These are phyloP conservation scores for Rhogogaster chlorosoma DNA, from an alignment of 2,888 invertebrate genomes.

Conservation along the genomic window DNA sequence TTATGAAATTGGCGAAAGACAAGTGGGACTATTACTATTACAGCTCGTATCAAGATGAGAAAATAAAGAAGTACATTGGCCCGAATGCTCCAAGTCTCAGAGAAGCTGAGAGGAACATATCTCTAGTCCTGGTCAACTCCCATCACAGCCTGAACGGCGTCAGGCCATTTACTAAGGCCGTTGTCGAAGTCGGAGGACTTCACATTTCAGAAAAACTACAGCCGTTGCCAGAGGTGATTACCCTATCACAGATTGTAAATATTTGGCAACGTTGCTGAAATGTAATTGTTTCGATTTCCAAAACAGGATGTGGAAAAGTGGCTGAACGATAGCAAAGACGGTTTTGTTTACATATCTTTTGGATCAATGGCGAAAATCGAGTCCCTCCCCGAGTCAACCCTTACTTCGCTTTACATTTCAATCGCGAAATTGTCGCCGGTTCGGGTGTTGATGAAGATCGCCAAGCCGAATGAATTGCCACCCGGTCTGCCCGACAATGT, in stretches of 20 bases:
- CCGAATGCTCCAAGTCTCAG: conserved; percentile 71
- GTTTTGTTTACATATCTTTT: conserved; percentile 60
- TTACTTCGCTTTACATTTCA: conserved; percentile 59
- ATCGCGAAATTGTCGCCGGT: conserved; percentile 65
- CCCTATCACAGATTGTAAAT: not conserved
- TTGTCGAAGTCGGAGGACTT: conserved; percentile 80
- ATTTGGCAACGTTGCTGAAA: too few species aligned
- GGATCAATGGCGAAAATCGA: conserved; percentile 68
- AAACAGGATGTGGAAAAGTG: conserved; percentile 65
- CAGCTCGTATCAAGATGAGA: conserved; percentile 59
- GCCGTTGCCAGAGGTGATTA: conserved; percentile 58
- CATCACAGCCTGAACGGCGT: conserved; percentile 78
- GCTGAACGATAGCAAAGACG: conserved; percentile 55
- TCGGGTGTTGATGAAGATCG: conserved; percentile 65
- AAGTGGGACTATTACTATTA: conserved; percentile 48
- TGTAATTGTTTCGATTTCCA: not conserved
- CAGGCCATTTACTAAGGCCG: conserved; percentile 77
- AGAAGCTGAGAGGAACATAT: conserved; percentile 77
- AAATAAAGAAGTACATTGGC: conserved; percentile 63
- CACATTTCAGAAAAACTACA: conserved; percentile 75
- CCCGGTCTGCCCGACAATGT: conserved; percentile 66
- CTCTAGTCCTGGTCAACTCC: conserved; percentile 79
- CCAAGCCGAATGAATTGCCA: conserved; percentile 58
- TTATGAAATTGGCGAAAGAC: not conserved
- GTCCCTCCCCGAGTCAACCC: conserved; percentile 61